Conservation (phyloP, 1,140 invertebrate species). For the Pachypsylla venusta region DNA sequence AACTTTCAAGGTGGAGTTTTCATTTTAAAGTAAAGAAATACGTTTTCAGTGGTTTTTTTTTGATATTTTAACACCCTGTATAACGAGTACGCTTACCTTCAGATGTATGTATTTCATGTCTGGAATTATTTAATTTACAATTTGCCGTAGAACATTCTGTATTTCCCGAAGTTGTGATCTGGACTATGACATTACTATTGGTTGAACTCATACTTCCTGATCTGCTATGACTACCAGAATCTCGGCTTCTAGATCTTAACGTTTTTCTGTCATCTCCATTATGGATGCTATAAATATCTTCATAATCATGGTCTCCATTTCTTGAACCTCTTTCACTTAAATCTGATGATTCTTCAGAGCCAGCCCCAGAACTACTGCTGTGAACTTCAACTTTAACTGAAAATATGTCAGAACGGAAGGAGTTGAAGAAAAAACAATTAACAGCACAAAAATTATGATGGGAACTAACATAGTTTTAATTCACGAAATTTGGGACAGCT, state of each 20-base stretch:
- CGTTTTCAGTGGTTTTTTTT: no score
- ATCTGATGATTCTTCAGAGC: conserved; percentile 40
- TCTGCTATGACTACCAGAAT: conserved; percentile 51
- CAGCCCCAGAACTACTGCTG: conserved; percentile 38
- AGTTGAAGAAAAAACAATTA: no score
- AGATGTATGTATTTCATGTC: conserved; percentile 12
- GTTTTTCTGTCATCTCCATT: conserved; percentile 26
- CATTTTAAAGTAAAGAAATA: no score
- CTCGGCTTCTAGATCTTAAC: conserved; percentile 35
- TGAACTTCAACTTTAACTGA: conserved; percentile 50
- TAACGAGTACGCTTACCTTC: conserved; percentile 16
- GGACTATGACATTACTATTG: conserved; percentile 30
- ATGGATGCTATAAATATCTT: conserved; percentile 51
- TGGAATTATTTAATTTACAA: background rate
- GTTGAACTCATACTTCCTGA: conserved; percentile 41
- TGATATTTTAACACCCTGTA: no score
- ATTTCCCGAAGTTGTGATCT: conserved; percentile 3
- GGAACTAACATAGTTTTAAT: no score
- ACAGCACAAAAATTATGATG: no score
- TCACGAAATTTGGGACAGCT: no score
- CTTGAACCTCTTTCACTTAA: conserved; percentile 21
- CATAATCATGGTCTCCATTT: conserved; percentile 48
- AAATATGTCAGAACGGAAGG: no score
- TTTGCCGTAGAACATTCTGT: background rate
- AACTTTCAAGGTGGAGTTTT: no score